Conservation (phyloP, 2,113 vertebrate genomes). For the Centropus unirufus region DNA sequence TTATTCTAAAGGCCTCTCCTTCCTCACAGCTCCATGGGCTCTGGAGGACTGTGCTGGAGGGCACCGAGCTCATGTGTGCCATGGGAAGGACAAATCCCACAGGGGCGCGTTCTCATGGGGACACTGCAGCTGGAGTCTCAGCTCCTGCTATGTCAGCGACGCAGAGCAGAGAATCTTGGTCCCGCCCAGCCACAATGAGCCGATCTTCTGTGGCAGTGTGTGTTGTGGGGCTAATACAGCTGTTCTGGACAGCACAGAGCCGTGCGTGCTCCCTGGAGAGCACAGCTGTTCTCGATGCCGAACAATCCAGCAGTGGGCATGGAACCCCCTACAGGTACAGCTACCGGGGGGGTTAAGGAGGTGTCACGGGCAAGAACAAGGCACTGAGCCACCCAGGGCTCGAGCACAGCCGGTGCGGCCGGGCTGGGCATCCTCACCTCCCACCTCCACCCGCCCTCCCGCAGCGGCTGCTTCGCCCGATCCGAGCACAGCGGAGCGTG, state of each 20-base stretch:
- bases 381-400: too few relatives aligned
- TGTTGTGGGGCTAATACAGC: background rate
- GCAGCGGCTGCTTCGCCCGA: background rate
- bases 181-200: background rate
- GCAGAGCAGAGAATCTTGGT: background rate
- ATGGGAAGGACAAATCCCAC: background rate
- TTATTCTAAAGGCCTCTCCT: background rate
- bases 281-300: background rate
- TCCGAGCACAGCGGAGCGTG: background rate
- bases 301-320: background rate
- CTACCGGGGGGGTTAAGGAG: background rate
- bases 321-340: background rate
- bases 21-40: background rate
- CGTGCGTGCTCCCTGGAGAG: background rate
- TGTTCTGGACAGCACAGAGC: background rate
- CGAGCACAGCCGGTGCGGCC: background rate
- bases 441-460: background rate
- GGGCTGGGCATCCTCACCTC: background rate
- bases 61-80: background rate
- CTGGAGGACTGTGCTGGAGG: background rate
- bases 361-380: background rate
- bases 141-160: background rate
- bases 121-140: background rate
- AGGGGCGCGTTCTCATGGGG: background rate
- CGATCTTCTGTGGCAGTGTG: background rate